A percentile compares a stretch with the other conserved stretches of the same genome.
phyloP scores from a whole-genome alignment of 2,797 vertebrate genomes.

The Myotis myotis region DNA sequence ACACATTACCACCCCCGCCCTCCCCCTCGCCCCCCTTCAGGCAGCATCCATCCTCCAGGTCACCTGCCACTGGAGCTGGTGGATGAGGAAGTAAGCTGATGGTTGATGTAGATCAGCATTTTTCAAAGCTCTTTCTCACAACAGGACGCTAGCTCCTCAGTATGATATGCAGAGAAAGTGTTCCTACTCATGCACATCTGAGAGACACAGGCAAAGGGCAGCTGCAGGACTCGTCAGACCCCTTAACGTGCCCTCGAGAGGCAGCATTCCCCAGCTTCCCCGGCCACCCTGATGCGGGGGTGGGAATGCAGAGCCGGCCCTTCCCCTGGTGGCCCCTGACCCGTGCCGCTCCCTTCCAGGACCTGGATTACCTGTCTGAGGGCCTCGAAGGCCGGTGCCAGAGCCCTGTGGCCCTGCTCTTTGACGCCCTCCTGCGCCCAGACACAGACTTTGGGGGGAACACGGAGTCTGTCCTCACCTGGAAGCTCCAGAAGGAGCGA shows the following conservation, averaged over 20 bases:
- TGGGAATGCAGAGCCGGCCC: neutral
- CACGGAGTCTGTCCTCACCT: constrained; percentile 84
- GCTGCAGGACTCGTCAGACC: neutral
- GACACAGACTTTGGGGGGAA: constrained; percentile 86
- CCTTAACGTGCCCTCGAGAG: accelerated
- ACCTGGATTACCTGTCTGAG: constrained; percentile 88
- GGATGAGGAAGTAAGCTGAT: neutral
- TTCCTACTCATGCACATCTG: neutral
- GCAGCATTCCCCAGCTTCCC: neutral
- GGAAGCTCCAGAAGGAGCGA: constrained; percentile 78
- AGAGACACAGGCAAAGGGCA: neutral
- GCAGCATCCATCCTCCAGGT: accelerated
- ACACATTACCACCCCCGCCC: no score
- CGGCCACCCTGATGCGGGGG: accelerated
- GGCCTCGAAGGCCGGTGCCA: constrained; percentile 87
- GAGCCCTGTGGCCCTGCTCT: constrained; percentile 86
- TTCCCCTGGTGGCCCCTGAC: neutral
- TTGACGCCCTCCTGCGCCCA: constrained; percentile 86
- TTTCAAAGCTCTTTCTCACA: neutral
- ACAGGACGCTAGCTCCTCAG: neutral
- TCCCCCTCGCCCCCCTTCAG: neutral
- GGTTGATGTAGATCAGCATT: neutral
- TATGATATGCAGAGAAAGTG: neutral
- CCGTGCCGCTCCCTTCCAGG: constrained; percentile 66
- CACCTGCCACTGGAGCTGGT: accelerated